Evolutionary conservation across 2,113 vertebrate genomes (phyloP).

Genomic region (Channa argus): DNA sequence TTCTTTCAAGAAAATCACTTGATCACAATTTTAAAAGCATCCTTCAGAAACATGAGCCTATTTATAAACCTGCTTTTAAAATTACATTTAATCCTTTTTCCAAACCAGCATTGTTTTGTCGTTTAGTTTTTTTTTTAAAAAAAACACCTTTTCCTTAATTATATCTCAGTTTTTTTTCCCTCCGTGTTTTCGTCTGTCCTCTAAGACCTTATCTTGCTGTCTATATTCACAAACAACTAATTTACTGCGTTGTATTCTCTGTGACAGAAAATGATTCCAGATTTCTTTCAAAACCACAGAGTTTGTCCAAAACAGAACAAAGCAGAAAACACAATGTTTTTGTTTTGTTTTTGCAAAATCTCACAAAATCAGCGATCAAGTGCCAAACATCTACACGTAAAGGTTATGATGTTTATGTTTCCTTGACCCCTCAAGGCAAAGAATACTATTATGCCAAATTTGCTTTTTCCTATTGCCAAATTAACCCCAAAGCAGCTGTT

Average conservation of each 20-base stretch:
- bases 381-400: not conserved
- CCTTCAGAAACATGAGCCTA: no score
- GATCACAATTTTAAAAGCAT: not conserved
- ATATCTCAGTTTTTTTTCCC: not conserved
- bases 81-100: no score
- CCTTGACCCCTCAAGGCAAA: not conserved
- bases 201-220: constrained; percentile 16
- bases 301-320: constrained; percentile 38
- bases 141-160: not conserved
- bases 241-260: constrained; percentile 43
- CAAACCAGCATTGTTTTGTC: not conserved
- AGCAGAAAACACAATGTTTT: not conserved
- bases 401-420: not conserved
- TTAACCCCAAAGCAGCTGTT: constrained; percentile 62
- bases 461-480: constrained; percentile 32
- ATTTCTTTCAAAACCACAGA: constrained; percentile 44
- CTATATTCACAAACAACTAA: constrained; percentile 51
- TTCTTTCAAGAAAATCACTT: not conserved
- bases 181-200: not conserved
- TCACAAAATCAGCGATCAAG: not conserved
- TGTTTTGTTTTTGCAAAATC: no score
- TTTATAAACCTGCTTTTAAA: not conserved
- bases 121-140: not conserved
- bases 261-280: constrained; percentile 56
- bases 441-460: constrained; percentile 8